phyloP scores from a whole-genome alignment of 2,113 vertebrate genomes.

The Thermophis baileyi region DNA sequence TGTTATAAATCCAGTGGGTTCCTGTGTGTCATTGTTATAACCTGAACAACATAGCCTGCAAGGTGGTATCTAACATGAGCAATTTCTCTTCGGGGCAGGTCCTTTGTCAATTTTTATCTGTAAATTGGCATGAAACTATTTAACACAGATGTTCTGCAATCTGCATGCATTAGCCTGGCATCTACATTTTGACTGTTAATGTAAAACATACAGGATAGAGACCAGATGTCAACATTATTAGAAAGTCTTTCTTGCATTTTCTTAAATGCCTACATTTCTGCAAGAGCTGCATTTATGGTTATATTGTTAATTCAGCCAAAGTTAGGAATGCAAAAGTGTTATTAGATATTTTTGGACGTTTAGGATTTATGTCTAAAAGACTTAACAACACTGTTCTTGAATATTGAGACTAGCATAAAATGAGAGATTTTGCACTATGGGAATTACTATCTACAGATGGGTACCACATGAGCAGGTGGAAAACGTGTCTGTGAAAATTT shows the following conservation, averaged over 20 bases:
- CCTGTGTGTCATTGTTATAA: conserved; percentile 47
- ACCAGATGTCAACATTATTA: conserved; percentile 43
- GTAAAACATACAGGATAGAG: conserved; percentile 53
- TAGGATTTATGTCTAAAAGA: background rate
- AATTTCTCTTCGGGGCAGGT: conserved; percentile 30
- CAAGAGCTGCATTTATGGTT: conserved; percentile 14
- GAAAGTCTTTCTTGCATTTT: conserved; percentile 36
- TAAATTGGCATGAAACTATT: conserved; percentile 58
- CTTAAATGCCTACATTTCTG: conserved; percentile 30
- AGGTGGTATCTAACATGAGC: conserved; percentile 32
- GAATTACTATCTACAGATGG: conserved; percentile 54
- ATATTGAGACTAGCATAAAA: conserved; percentile 14
- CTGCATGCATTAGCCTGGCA: conserved; percentile 54
- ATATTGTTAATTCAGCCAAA: background rate
- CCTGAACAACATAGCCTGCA: conserved; percentile 30
- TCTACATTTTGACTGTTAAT: conserved; percentile 49
- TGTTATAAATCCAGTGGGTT: conserved; percentile 32
- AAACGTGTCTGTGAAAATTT: conserved; percentile 48
- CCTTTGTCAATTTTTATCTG: conserved; percentile 60
- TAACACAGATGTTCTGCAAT: conserved; percentile 61
- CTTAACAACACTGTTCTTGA: conserved; percentile 6
- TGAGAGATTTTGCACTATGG: conserved; percentile 6
- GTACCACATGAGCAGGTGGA: conserved; percentile 61
- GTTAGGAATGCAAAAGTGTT: background rate
- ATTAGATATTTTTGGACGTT: background rate